A percentile compares a stretch with the other conserved stretches of the same genome.
Evolutionary conservation across 2,888 invertebrate genomes (phyloP).

Genomic region (Clunio marinus): DNA sequence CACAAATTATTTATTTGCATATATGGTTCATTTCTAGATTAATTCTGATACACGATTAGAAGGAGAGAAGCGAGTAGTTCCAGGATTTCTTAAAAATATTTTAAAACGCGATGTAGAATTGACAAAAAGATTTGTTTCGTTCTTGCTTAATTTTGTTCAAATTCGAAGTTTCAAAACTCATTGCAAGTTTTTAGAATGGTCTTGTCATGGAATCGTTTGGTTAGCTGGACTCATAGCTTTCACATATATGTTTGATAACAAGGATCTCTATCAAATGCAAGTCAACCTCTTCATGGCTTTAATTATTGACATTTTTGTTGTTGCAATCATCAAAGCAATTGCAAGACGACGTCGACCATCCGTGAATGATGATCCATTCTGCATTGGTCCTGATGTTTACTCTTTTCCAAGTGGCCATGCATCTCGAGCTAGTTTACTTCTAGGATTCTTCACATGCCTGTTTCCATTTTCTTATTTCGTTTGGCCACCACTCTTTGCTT

Average conservation of each 20-base stretch:
- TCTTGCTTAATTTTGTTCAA: constrained; percentile 45
- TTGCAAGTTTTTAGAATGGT: constrained; percentile 46
- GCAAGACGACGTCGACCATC: constrained; percentile 75
- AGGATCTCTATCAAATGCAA: constrained; percentile 70
- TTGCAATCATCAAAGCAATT: constrained; percentile 39
- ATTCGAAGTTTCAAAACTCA: constrained; percentile 46
- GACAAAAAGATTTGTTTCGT: constrained; percentile 46
- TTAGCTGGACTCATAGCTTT: constrained; percentile 70
- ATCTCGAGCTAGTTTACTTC: constrained; percentile 73
- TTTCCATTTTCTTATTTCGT: constrained; percentile 60
- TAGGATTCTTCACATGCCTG: constrained; percentile 65
- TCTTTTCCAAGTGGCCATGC: constrained; percentile 94
- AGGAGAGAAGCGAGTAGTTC: constrained; percentile 34
- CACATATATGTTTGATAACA: constrained; percentile 69
- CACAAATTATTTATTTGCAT: not conserved
- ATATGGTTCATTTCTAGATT: not conserved
- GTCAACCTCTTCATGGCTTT: constrained; percentile 72
- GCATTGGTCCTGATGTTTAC: constrained; percentile 51
- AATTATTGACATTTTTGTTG: constrained; percentile 31
- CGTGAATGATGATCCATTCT: constrained; percentile 61
- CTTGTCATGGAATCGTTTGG: constrained; percentile 63
- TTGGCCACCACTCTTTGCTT: constrained; percentile 63
- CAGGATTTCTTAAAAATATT: constrained; percentile 41
- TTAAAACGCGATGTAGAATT: constrained; percentile 46
- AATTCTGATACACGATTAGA: constrained; percentile 28